Conservation (phyloP, 2,113 vertebrate species). For the Rhodinocichla rosea region DNA sequence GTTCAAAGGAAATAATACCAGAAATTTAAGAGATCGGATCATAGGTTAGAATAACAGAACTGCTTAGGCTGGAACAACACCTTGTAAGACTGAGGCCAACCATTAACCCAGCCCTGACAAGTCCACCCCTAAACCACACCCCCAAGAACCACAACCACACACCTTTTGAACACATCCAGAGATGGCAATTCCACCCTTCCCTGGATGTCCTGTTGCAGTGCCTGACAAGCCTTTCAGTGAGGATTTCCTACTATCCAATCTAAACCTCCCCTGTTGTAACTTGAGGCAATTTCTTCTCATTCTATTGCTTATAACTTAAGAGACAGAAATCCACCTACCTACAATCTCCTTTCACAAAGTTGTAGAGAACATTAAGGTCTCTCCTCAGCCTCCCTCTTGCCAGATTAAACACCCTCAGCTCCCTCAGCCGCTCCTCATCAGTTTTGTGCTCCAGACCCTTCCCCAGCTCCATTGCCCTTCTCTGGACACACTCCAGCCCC, state of each 20-base stretch:
- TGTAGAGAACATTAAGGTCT: no score
- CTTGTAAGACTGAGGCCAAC: not conserved
- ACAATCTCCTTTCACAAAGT: fast-evolving
- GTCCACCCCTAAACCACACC: not conserved
- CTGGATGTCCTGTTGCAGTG: not conserved
- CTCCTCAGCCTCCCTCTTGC: not conserved
- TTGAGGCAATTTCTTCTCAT: not conserved
- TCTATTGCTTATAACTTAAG: not conserved
- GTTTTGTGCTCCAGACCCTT: not conserved
- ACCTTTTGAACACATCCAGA: not conserved
- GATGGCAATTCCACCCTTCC: not conserved
- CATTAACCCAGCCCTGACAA: not conserved
- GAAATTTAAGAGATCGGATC: not conserved
- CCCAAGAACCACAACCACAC: not conserved
- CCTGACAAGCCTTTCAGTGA: not conserved
- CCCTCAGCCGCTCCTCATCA: fast-evolving
- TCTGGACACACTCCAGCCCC: not conserved
- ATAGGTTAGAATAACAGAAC: not conserved
- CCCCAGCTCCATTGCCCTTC: fast-evolving
- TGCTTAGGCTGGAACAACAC: not conserved
- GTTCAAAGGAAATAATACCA: not conserved
- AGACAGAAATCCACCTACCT: not conserved
- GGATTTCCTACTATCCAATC: not conserved
- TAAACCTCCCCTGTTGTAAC: not conserved
- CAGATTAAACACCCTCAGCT: not conserved